Conservation (phyloP, 2,888 invertebrate species). For the Seira ritae region DNA sequence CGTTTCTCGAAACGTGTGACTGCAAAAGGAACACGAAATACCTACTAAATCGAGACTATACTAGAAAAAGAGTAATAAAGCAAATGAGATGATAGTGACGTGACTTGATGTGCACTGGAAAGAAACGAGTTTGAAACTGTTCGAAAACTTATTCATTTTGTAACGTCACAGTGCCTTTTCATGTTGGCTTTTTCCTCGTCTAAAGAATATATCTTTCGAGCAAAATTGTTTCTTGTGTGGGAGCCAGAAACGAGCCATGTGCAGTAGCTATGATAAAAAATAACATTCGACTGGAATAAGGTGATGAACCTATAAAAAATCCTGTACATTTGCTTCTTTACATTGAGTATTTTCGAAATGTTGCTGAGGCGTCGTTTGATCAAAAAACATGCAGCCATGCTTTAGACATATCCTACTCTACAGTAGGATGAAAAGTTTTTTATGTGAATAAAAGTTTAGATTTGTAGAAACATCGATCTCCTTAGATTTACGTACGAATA, state of each 20-base stretch:
- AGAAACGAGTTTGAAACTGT: slow-evolving; percentile 50
- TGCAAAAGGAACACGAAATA: background rate
- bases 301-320: slow-evolving; percentile 54
- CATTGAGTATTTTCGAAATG: no score
- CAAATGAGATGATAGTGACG: background rate
- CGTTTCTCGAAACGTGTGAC: background rate
- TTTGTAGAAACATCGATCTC: no score
- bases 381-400: no score
- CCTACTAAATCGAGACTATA: background rate
- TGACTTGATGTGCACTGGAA: slow-evolving; percentile 48
- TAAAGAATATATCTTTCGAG: slow-evolving; percentile 19
- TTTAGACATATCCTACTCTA: no score
- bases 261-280: slow-evolving; percentile 25
- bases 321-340: background rate
- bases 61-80: no score
- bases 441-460: no score
- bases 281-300: slow-evolving; percentile 48
- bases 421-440: no score
- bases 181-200: background rate
- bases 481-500: no score
- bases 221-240: slow-evolving; percentile 50
- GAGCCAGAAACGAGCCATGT: slow-evolving; percentile 28
- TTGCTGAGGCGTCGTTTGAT: no score
- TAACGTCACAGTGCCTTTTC: background rate
- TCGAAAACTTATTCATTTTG: slow-evolving; percentile 2